Base-by-base conservation (phyloP, 2,888 invertebrate genomes). In the Campoletis raptor region DNA sequence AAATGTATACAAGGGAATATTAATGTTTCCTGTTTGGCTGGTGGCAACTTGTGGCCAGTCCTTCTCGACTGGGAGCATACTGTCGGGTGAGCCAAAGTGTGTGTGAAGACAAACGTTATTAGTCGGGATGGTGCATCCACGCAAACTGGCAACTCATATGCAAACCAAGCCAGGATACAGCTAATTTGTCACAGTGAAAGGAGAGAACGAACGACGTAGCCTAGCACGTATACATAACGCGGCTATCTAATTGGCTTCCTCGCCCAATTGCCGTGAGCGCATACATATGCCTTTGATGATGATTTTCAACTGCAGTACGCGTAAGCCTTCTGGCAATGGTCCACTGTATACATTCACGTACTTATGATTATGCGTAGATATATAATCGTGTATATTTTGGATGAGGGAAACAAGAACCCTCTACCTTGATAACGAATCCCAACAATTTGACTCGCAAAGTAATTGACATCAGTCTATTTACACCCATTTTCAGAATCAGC, bases 171-270 rank as follows among this genome's bases (percentile, higher is more conserved):
- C 79, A 79, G 84, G 86, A 79, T 84, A 81, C 84, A 84, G 74
- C 84, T 86, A 84, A 86, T 86, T 86, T 84, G 84, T 84, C 86
- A 84, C 79, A 76, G 74, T 79, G 73, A 77, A 72, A 76, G 78
- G 69, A 45, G 82, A 69, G 54, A 57, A 45, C 42, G 40, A 37
- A 36, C 81, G 57, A 81, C 73, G 78, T 42, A 79, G 81, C 81
- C 54, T 70, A 84, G 79, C 78, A 81, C 74, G 86, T 86, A 84
- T 81, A 81, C 79, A 66, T 79, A 78, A 86, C 86, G 81, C 76
- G 57, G 84, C 86, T 84, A 86, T 82, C 79, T 84, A 84, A 86
- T 86, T 84, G 86, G 84, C 81, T 79, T 79, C 61, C 84, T 79
- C 57, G 78, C 42, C 74, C 61, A 76, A 82, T 78, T 82, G 74